Evolutionary conservation across 2,888 invertebrate species (phyloP).

Genomic region (Eumacrocentrus americanus): DNA sequence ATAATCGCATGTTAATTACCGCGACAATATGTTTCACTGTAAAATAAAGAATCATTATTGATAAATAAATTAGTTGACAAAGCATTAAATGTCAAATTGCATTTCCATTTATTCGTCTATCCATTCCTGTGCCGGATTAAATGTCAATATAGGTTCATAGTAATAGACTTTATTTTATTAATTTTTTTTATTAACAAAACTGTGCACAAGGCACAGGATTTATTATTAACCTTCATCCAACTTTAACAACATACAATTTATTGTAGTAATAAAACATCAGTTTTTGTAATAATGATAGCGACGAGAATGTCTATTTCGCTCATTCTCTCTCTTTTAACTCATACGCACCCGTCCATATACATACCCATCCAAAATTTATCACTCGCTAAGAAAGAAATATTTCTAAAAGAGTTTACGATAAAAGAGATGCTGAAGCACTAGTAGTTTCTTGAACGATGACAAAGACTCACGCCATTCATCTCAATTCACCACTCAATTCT

Average conservation of each 20-base stretch:
- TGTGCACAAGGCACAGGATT: conserved; percentile 52
- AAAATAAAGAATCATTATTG: not conserved
- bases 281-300: conserved; percentile 55
- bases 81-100: not conserved
- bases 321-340: conserved; percentile 5
- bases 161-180: conserved; percentile 1
- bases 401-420: not conserved
- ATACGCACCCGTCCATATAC: not conserved
- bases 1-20: not conserved
- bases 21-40: not conserved
- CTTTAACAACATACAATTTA: conserved; percentile 63
- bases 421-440: conserved; percentile 4
- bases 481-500: conserved; percentile 30
- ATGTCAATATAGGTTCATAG: too few species aligned
- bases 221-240: conserved; percentile 60
- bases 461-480: conserved; percentile 30
- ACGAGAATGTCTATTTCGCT: conserved; percentile 43
- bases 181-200: conserved; percentile 49
- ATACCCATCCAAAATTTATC: not conserved
- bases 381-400: too few species aligned
- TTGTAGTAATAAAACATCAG: conserved; percentile 56
- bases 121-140: too few species aligned
- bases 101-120: not conserved
- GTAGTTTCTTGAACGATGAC: conserved; percentile 10
- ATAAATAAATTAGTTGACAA: not conserved